A percentile compares a stretch with the other conserved stretches of the same genome.
Conservation (phyloP, 1,140 invertebrate genomes). For the Solen grandis region DNA sequence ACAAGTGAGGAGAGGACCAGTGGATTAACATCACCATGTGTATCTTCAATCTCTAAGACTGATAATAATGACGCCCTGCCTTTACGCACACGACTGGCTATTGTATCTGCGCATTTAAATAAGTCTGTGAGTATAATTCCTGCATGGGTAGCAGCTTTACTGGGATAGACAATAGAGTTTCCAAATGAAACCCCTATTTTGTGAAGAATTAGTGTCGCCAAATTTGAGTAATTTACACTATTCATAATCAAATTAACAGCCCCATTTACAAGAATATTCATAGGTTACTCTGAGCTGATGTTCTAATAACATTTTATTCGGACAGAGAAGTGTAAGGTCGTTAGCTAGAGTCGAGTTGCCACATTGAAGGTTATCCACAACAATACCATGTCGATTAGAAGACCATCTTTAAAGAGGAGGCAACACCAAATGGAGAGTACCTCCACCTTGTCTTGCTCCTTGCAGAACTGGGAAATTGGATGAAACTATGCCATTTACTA, state of each 20-base stretch:
- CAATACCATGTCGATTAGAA: neutral
- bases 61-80: neutral
- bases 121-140: neutral
- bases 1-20: neutral
- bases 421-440: neutral
- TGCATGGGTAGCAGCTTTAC: neutral
- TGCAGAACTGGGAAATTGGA: neutral
- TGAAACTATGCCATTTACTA: neutral
- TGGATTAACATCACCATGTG: neutral
- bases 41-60: neutral
- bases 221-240: neutral
- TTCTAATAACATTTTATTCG: neutral
- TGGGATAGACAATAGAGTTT: neutral
- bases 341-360: neutral
- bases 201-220: neutral
- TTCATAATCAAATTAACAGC: neutral
- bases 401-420: neutral
- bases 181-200: neutral
- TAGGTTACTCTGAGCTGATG: neutral
- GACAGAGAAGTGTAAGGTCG: neutral
- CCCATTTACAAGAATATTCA: neutral
- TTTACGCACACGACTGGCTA: neutral
- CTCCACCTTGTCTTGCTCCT: neutral
- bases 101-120: neutral
- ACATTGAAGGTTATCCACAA: neutral